Evolutionary conservation across 2,113 vertebrate genomes (phyloP).

Genomic region (Cichladusa arquata): DNA sequence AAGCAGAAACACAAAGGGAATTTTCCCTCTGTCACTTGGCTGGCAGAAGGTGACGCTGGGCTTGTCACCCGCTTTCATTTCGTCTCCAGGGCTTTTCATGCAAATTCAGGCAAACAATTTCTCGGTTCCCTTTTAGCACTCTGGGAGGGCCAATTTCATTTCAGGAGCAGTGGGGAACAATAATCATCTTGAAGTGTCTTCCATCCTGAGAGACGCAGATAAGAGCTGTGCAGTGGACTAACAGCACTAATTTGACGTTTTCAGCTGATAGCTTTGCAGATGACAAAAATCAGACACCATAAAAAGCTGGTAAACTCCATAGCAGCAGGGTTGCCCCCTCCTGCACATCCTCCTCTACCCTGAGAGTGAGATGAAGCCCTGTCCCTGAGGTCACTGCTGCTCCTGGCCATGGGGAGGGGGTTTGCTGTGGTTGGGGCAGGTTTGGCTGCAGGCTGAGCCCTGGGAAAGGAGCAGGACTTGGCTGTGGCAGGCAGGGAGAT

Average conservation of each 20-base stretch:
- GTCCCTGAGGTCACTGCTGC: neutral
- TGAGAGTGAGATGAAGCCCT: neutral
- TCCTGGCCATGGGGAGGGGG: neutral
- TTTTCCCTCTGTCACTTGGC: neutral
- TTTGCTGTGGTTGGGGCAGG: neutral
- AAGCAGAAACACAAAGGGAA: constrained; percentile 26
- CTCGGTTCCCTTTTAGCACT: constrained; percentile 51
- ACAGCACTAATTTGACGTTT: constrained; percentile 64
- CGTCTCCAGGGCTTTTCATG: constrained; percentile 64
- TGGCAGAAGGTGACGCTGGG: constrained; percentile 42
- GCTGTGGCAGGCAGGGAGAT: neutral
- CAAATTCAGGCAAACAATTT: constrained; percentile 73
- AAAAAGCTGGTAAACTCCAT: constrained; percentile 34
- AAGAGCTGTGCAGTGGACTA: constrained; percentile 61
- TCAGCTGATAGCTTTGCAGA: constrained; percentile 64
- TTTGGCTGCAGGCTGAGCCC: neutral
- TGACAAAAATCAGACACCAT: constrained; percentile 59
- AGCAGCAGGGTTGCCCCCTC: constrained; percentile 5
- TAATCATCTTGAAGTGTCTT: constrained; percentile 64
- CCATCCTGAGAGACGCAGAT: constrained; percentile 72
- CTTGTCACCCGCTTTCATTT: constrained; percentile 57
- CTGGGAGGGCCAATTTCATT: constrained; percentile 67
- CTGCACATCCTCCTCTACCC: neutral
- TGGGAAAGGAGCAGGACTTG: neutral
- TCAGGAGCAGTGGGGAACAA: constrained; percentile 57